These are phyloP conservation scores for Listrodromus nycthemerus DNA, from an alignment of 2,888 invertebrate species.

Conservation along the genomic window DNA sequence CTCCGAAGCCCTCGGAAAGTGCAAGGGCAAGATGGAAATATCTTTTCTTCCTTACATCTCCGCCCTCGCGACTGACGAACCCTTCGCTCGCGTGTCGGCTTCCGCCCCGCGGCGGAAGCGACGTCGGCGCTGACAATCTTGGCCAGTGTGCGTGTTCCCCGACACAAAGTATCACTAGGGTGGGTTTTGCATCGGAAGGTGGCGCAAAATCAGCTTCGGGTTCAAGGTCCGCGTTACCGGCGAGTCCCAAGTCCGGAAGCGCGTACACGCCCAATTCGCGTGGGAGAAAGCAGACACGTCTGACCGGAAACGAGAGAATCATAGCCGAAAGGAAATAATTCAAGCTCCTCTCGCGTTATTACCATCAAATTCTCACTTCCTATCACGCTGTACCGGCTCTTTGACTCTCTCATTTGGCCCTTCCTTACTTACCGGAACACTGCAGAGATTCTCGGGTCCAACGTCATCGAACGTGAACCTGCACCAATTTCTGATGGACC, in stretches of 20 bases:
- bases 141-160: slow-evolving; percentile 29
- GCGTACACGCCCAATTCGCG: slow-evolving; percentile 45
- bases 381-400: neutral
- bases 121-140: slow-evolving; percentile 52
- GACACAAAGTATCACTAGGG: slow-evolving; percentile 17
- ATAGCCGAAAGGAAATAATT: slow-evolving; percentile 51
- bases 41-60: slow-evolving; percentile 50
- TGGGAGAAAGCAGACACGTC: slow-evolving; percentile 61
- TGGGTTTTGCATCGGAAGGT: slow-evolving; percentile 41
- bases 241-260: slow-evolving; percentile 36
- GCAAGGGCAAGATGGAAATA: slow-evolving; percentile 33
- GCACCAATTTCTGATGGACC: neutral
- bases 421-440: too few relatives aligned
- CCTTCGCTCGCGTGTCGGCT: slow-evolving; percentile 38
- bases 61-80: slow-evolving; percentile 49
- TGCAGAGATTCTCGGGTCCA: too few relatives aligned
- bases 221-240: slow-evolving; percentile 18
- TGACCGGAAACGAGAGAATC: slow-evolving; percentile 68
- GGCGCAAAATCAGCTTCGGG: slow-evolving; percentile 48
- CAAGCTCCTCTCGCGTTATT: slow-evolving; percentile 17
- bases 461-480: neutral
- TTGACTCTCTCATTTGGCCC: neutral
- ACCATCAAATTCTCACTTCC: slow-evolving; percentile 38
- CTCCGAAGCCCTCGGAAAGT: slow-evolving; percentile 17
- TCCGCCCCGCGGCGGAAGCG: slow-evolving; percentile 61